Percentiles rank a stretch among this genome's conserved stretches.
Evolutionary conservation across 2,113 vertebrate species (phyloP).

Genomic region (Megaptera novaeangliae): DNA sequence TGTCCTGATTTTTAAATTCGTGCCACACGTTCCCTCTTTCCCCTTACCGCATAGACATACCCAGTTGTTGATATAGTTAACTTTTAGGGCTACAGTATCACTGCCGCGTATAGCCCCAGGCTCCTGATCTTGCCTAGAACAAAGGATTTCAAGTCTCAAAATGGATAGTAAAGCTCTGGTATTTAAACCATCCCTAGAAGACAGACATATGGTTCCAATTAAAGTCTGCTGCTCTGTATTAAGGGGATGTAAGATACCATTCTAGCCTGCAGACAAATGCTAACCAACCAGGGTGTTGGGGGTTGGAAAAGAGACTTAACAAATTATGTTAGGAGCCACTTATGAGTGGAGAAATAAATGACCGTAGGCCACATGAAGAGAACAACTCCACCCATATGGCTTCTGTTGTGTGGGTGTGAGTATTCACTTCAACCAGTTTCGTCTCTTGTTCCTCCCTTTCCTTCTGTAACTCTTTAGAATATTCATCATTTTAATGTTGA

Average conservation of each 20-base stretch:
- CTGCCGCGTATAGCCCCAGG: neutral
- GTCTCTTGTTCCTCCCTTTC: neutral
- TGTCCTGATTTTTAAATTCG: slow-evolving; percentile 21
- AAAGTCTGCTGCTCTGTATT: slow-evolving; percentile 29
- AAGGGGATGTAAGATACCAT: slow-evolving; percentile 2
- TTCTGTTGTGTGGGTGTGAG: neutral
- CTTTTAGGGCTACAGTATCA: neutral
- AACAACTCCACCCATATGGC: neutral
- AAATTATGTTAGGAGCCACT: neutral
- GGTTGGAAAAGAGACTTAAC: slow-evolving; percentile 33
- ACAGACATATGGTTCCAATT: slow-evolving; percentile 59
- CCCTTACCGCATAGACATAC: neutral
- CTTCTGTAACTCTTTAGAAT: neutral
- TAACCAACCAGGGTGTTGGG: neutral
- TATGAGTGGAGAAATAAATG: slow-evolving; percentile 14
- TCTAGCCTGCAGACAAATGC: slow-evolving; percentile 40
- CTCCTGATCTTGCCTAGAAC: slow-evolving; percentile 1
- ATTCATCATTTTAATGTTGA: neutral
- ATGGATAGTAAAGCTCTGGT: slow-evolving; percentile 25
- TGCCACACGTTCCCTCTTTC: neutral
- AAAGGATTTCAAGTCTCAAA: slow-evolving; percentile 47
- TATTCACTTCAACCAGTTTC: neutral
- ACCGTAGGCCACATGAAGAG: slow-evolving; percentile 14
- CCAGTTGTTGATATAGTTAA: neutral
- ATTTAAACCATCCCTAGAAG: slow-evolving; percentile 36